Percentiles rank a stretch among this genome's conserved stretches.
Evolutionary conservation across 92 coral and sea anemone genomes (phyloP).

Genomic region (Pocillopora grandis): DNA sequence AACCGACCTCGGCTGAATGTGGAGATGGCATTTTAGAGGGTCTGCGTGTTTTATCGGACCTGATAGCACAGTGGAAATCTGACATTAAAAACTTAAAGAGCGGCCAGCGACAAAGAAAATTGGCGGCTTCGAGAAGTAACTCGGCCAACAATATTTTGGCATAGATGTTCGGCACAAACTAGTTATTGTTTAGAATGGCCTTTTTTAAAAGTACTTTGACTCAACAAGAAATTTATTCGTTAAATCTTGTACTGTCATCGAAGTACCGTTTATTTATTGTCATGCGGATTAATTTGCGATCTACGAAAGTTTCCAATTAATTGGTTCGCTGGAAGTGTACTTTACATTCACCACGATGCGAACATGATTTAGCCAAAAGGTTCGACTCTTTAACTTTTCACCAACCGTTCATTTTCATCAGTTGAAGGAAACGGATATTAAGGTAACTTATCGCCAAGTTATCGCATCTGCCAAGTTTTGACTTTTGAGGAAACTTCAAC

Average conservation of each 20-base stretch:
- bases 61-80: conserved; percentile 90
- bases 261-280: not conserved
- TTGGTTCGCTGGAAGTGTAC: not conserved
- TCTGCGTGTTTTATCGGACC: conserved; percentile 75
- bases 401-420: not conserved
- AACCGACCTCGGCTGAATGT: conserved; percentile 84
- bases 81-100: conserved; percentile 76
- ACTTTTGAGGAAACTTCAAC: not conserved
- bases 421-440: not conserved
- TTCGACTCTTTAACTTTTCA: not conserved
- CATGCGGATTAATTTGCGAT: not conserved
- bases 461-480: not conserved
- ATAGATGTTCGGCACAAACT: not conserved
- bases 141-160: conserved; percentile 74
- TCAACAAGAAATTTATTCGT: not conserved
- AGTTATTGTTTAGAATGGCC: not conserved
- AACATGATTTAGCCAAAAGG: not conserved
- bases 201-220: not conserved
- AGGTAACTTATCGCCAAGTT: not conserved
- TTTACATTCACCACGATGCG: not conserved
- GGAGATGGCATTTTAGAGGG: conserved; percentile 97
- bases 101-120: conserved; percentile 49
- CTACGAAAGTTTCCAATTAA: conserved; percentile 5
- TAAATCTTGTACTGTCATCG: not conserved
- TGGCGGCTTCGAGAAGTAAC: conserved; percentile 75